phyloP scores from a whole-genome alignment of 2,113 vertebrate genomes.

The Dasyornis broadbenti region DNA sequence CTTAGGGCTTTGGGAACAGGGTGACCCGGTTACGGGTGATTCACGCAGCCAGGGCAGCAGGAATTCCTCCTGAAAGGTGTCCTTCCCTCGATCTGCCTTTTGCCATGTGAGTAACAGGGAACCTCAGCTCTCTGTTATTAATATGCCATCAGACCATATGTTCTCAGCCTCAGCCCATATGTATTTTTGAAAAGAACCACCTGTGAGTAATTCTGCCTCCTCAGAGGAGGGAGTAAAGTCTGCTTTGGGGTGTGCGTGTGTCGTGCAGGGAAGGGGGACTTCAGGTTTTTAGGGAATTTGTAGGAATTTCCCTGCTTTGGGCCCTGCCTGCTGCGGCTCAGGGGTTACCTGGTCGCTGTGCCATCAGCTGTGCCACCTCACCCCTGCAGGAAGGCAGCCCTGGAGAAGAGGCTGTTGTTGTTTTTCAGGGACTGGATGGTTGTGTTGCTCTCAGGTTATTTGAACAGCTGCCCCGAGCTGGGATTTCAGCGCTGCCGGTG shows the following conservation, averaged over 20 bases:
- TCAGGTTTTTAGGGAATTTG: background rate
- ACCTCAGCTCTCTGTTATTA: constrained; percentile 1
- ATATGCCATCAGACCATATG: constrained; percentile 12
- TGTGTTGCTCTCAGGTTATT: background rate
- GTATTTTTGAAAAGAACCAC: constrained; percentile 59
- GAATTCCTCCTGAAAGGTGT: background rate
- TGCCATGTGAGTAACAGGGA: constrained; percentile 15
- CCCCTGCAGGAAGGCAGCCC: background rate
- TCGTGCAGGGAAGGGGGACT: background rate
- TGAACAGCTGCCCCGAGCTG: background rate
- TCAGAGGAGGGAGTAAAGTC: constrained; percentile 30
- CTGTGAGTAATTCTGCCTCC: constrained; percentile 55
- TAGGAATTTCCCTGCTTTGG: background rate
- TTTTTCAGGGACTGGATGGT: background rate
- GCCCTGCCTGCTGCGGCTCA: accelerated
- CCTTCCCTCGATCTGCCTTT: constrained; percentile 16
- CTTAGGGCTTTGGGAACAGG: background rate
- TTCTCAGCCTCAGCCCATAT: constrained; percentile 19
- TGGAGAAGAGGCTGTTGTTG: background rate
- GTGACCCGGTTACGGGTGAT: constrained; percentile 23
- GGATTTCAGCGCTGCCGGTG: background rate
- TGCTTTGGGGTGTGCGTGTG: background rate
- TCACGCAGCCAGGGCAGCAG: background rate
- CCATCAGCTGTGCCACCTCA: background rate
- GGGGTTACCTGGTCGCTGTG: background rate